These are phyloP conservation scores for Lichenostomus cassidix DNA, from an alignment of 2,113 vertebrate species.

Conservation along the genomic window DNA sequence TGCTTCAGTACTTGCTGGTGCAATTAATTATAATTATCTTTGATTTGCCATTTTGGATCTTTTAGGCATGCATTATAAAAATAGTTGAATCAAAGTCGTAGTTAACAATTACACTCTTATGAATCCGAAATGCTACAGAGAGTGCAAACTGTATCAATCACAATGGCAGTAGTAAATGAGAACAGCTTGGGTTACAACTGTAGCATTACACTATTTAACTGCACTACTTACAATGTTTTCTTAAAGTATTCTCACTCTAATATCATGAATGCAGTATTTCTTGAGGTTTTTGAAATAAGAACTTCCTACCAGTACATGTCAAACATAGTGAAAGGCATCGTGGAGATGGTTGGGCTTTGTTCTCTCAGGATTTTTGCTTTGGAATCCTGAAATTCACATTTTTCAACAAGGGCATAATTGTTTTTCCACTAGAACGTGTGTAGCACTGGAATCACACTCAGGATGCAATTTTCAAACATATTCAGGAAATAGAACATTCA, in stretches of 20 bases:
- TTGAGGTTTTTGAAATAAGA: background rate
- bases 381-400: background rate
- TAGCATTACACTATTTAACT: background rate
- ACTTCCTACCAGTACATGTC: background rate
- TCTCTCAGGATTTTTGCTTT: background rate
- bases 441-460: background rate
- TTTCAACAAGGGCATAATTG: background rate
- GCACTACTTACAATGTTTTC: background rate
- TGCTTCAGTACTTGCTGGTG: background rate
- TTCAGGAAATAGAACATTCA: background rate
- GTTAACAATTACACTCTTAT: background rate
- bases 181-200: background rate
- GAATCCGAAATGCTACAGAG: background rate
- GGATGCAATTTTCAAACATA: background rate
- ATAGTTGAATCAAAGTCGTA: background rate
- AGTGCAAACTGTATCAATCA: background rate
- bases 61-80: background rate
- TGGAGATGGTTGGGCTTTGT: rapidly evolving
- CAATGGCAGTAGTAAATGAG: background rate
- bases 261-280: background rate
- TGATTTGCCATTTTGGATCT: background rate
- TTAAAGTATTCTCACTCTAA: background rate
- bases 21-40: background rate
- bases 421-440: background rate
- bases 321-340: background rate